Evolutionary conservation across 2,797 vertebrate species (phyloP).

Genomic region (Tragelaphus oryx): DNA sequence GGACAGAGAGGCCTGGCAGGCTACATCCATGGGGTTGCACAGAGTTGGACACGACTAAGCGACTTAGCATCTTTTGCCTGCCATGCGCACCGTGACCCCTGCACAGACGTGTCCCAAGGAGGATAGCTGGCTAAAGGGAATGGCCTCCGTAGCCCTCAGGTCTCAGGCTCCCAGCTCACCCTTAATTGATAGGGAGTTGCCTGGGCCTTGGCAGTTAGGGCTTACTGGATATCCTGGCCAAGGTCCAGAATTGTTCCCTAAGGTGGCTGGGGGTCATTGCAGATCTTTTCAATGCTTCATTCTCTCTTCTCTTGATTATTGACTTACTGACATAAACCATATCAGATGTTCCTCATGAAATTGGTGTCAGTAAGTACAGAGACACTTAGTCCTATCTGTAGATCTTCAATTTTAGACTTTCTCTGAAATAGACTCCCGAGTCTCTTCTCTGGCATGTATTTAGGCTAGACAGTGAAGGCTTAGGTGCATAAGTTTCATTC

Average conservation of each 20-base stretch:
- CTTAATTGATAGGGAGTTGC: neutral
- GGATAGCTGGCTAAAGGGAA: neutral
- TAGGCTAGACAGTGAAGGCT: too few relatives aligned
- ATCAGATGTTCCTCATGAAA: neutral
- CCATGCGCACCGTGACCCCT: neutral
- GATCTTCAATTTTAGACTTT: neutral
- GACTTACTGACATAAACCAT: neutral
- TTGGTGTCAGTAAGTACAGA: neutral
- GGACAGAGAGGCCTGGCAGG: neutral
- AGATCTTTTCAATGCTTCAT: neutral
- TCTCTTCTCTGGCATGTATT: neutral
- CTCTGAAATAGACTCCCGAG: neutral
- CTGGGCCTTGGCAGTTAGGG: neutral
- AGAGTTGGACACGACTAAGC: neutral
- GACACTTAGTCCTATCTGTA: neutral
- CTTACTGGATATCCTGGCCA: conserved; percentile 1
- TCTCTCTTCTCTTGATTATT: neutral
- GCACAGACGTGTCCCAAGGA: neutral
- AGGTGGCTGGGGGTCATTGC: neutral
- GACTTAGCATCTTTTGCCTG: neutral
- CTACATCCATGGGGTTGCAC: fast-evolving
- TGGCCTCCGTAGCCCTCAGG: fast-evolving
- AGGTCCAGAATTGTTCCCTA: neutral
- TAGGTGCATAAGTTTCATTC: neutral
- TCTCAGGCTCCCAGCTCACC: neutral